Conservation (phyloP, 2,797 vertebrate species). For the Thalassophryne amazonica region DNA sequence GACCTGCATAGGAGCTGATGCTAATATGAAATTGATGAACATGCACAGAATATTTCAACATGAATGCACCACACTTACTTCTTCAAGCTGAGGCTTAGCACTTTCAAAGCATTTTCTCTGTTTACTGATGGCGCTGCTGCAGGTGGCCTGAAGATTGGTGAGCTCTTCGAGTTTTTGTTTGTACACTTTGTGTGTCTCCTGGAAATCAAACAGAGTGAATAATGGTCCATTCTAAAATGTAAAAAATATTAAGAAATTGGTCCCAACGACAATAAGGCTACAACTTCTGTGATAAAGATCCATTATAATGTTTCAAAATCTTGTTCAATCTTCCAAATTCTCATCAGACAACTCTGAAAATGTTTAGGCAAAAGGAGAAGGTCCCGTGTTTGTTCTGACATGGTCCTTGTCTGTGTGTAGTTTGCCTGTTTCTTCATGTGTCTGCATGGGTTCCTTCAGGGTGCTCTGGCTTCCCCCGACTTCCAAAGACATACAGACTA, state of each 20-base stretch:
- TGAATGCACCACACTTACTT: constrained; percentile 67
- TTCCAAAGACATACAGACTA: no score
- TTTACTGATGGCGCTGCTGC: constrained; percentile 86
- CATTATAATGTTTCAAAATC: background rate
- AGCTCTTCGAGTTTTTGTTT: constrained; percentile 94
- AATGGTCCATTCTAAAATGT: background rate
- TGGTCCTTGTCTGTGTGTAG: no score
- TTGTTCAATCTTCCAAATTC: background rate
- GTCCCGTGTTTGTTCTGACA: no score
- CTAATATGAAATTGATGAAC: background rate
- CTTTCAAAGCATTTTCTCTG: constrained; percentile 87
- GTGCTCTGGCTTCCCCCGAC: no score
- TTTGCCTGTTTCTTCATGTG: no score
- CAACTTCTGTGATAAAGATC: no score
- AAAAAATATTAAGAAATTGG: background rate
- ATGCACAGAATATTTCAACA: background rate
- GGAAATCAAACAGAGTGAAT: constrained; percentile 1
- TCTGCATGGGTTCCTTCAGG: no score
- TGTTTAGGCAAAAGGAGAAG: background rate
- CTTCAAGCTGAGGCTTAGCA: constrained; percentile 79
- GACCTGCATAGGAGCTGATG: no score
- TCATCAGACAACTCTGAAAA: background rate
- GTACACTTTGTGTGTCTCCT: constrained; percentile 97
- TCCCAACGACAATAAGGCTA: no score
- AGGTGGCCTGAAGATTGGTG: constrained; percentile 84